phyloP scores from a whole-genome alignment of 2,113 vertebrate species.

The Atrichornis clamosus region DNA sequence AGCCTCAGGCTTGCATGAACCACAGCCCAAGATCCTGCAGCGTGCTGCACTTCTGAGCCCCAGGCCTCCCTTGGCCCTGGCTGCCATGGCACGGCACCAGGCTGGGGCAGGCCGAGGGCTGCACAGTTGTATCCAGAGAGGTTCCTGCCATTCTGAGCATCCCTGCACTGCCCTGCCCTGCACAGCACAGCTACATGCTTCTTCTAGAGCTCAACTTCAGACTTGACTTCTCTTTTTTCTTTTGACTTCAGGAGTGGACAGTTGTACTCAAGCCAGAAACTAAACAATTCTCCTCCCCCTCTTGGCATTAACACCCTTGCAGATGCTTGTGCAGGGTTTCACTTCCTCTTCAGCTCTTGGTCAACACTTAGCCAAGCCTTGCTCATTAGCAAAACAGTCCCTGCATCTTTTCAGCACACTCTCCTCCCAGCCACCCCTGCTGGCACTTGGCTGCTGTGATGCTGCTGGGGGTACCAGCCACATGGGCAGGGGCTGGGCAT shows the following conservation, averaged over 20 bases:
- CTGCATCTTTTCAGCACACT: neutral
- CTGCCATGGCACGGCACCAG: neutral
- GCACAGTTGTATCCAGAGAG: neutral
- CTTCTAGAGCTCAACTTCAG: neutral
- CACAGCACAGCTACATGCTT: neutral
- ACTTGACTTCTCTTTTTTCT: neutral
- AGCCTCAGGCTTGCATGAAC: neutral
- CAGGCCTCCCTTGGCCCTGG: neutral
- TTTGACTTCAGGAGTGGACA: neutral
- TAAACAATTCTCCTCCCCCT: neutral
- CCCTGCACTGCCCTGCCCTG: neutral
- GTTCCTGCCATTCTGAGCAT: neutral
- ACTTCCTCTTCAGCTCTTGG: conserved; percentile 14
- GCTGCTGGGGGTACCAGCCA: neutral
- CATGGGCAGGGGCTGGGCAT: neutral
- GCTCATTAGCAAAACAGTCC: neutral
- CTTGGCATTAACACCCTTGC: neutral
- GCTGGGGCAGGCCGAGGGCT: neutral
- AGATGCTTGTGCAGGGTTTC: conserved; percentile 9
- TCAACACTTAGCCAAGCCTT: neutral
- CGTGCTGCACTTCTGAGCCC: neutral
- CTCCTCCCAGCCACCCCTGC: neutral
- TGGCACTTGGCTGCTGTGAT: neutral
- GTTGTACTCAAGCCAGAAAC: neutral
- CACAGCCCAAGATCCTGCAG: neutral